Percentiles rank a stretch among this genome's conserved stretches.
Conservation (phyloP, 2,888 invertebrate genomes). For the Hydriomena furcata region DNA sequence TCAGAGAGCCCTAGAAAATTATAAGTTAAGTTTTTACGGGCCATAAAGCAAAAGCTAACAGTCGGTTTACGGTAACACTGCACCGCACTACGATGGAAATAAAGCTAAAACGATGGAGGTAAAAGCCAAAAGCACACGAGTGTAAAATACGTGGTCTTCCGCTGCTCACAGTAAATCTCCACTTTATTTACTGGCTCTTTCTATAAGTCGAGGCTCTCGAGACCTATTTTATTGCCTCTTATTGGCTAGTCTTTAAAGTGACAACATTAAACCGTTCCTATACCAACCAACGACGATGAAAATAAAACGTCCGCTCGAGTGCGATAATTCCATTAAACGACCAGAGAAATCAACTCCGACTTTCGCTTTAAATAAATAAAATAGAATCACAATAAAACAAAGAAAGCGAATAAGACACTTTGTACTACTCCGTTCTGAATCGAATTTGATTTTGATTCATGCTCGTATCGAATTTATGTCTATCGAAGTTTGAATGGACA, state of each 20-base stretch:
- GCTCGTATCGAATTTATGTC: constrained; percentile 57
- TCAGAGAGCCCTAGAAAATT: neutral
- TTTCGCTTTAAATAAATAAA: constrained; percentile 41
- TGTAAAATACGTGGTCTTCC: constrained; percentile 52
- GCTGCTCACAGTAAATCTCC: constrained; percentile 53
- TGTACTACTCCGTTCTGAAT: constrained; percentile 43
- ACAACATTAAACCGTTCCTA: constrained; percentile 54
- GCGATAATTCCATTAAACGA: constrained; percentile 41
- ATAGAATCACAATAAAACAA: constrained; percentile 42
- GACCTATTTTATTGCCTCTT: constrained; percentile 64
- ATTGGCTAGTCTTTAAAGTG: constrained; percentile 61
- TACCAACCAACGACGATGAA: constrained; percentile 34
- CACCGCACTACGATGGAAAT: constrained; percentile 36
- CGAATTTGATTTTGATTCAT: constrained; percentile 53
- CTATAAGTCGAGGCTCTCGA: constrained; percentile 50
- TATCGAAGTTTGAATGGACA: constrained; percentile 59
- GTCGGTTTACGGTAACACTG: constrained; percentile 14
- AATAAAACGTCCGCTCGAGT: constrained; percentile 38
- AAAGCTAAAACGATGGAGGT: constrained; percentile 46
- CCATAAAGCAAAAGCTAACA: constrained; percentile 19
- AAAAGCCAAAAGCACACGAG: constrained; percentile 49
- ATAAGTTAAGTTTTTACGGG: constrained; percentile 2
- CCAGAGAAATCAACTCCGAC: constrained; percentile 41
- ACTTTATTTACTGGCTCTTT: constrained; percentile 52
- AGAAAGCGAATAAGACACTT: constrained; percentile 50